Conservation (phyloP, 2,888 invertebrate species). For the Automeris io region DNA sequence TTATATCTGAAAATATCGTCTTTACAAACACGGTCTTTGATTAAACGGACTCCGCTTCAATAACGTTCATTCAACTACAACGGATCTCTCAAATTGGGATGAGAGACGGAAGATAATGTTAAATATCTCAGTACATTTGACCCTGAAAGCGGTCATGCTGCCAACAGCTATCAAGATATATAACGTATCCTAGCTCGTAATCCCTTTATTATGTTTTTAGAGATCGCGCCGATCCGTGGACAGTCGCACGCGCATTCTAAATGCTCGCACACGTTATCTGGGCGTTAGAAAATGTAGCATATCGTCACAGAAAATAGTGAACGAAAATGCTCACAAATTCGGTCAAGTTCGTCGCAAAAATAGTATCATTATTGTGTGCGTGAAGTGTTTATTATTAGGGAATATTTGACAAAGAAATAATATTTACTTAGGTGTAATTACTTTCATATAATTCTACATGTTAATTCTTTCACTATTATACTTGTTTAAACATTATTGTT, state of each 20-base stretch:
- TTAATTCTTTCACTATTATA: no score
- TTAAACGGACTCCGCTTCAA: no score
- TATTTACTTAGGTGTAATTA: no score
- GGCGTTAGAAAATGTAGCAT: slow-evolving; percentile 1
- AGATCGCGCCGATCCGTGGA: not conserved
- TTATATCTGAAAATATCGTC: no score
- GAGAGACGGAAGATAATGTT: not conserved
- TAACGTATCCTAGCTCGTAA: slow-evolving; percentile 1
- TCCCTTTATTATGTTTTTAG: slow-evolving; percentile 1
- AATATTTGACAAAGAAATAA: no score
- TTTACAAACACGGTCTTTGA: no score
- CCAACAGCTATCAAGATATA: not conserved
- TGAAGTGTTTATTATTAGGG: no score
- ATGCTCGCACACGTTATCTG: not conserved
- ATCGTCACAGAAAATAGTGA: not conserved
- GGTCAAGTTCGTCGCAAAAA: not conserved
- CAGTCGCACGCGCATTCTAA: slow-evolving; percentile 1
- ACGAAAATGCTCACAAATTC: not conserved
- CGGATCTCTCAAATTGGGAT: not conserved
- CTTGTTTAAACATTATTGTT: no score
- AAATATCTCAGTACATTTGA: slow-evolving; percentile 1
- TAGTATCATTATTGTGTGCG: no score
- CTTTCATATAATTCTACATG: no score
- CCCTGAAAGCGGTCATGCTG: slow-evolving; percentile 1
- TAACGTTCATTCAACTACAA: not conserved